Evolutionary conservation across 1,140 invertebrate species (phyloP), one percentile per base, ranked within the genome.

Genomic region (Dreissena polymorpha): DNA sequence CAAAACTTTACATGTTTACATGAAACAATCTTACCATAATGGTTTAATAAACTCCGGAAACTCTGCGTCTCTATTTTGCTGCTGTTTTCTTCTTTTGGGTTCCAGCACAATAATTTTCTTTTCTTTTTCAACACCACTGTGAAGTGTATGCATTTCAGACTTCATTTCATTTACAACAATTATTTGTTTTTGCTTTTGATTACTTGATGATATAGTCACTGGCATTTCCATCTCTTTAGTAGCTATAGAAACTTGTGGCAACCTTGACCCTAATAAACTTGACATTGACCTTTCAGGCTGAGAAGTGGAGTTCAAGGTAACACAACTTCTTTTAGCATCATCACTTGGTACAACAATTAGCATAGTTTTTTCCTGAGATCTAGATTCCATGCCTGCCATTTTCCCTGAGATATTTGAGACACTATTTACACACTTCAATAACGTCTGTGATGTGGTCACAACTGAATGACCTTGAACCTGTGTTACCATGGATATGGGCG

Each of bases 261-360:
- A 29, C 53, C 23, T 82, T 25, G 79, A 55, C 18, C 70, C 39
- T 23, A 82, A 29, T 53, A 82, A 82, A 74, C 79, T 82, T 27
- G 71, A 73, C 79, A 73, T 68, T 13, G 68, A 63, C 39, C 23
- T 53, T 57, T 70, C 50, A 23, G n/a, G 50, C 51, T 72, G 68
- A 64, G 53, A 14, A 64, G 39, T 65, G 29, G 69, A 23, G 16
- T 27, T 39, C 18, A 18, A 68, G 25, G 23, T 68, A 3, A 39
- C 23, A n/a, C 14, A 27, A 25, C 6, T 39, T 2, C 18, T 25
- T 49, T 12, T 29, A 64, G 7, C n/a, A 23, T 82, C 74, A 21
- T 82, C 79, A 74, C 68, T 74, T 70, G 65, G 70, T 29, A 82
- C 55, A 14, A 82, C 60, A n/a, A 82, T 82, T 13, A 74, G 27